A percentile compares a stretch with the other conserved stretches of the same genome.
Evolutionary conservation across 2,113 vertebrate species (phyloP).

Genomic region (Vulpes lagopus): DNA sequence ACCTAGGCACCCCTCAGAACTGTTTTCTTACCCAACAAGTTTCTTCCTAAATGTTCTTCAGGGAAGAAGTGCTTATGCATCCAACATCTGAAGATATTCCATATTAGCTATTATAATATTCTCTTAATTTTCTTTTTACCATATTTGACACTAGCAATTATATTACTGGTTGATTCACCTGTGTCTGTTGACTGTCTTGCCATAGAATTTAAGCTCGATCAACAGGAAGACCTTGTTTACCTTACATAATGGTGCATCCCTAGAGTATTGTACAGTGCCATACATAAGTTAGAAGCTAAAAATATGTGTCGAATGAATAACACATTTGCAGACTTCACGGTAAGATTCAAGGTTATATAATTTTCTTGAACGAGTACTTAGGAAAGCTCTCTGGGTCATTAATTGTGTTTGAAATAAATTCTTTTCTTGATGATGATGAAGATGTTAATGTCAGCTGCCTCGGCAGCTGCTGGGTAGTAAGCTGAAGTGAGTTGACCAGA

Average conservation of each 20-base stretch:
- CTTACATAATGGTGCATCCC: background rate
- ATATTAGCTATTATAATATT: background rate
- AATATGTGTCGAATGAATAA: background rate
- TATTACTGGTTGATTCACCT: background rate
- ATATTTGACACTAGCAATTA: background rate
- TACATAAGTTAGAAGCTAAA: background rate
- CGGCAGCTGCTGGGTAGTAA: background rate
- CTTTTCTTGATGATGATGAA: background rate
- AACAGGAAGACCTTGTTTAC: background rate
- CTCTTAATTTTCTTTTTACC: background rate
- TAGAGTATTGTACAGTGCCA: accelerated
- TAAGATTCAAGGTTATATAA: background rate
- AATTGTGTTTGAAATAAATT: background rate
- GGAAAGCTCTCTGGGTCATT: background rate
- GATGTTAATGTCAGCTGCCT: background rate
- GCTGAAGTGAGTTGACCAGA: background rate
- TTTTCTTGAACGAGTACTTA: background rate
- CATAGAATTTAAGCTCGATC: background rate
- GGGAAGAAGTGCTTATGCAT: background rate
- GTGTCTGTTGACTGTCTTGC: background rate
- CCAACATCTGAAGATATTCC: background rate
- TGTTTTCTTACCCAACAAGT: background rate
- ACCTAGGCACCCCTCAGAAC: background rate
- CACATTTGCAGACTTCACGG: background rate
- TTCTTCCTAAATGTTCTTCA: background rate